Percentiles rank a stretch among this genome's conserved stretches.
Evolutionary conservation across 2,113 vertebrate species (phyloP).

Genomic region (Struthidea cinerea): DNA sequence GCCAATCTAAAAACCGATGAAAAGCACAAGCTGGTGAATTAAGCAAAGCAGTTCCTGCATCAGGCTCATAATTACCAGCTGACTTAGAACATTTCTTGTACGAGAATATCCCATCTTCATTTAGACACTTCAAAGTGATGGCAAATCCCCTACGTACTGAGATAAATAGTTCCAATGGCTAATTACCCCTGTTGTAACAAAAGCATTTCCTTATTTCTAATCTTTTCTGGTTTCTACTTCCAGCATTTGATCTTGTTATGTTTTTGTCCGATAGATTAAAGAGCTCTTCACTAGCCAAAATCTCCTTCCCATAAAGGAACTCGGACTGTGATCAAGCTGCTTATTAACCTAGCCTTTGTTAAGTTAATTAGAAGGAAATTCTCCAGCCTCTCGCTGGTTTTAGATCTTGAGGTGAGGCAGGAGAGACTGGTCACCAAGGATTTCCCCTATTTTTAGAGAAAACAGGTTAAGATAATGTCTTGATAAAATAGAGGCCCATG

Average conservation of each 20-base stretch:
- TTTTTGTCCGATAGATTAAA: constrained; percentile 41
- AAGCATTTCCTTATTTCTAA: constrained; percentile 47
- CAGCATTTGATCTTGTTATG: constrained; percentile 44
- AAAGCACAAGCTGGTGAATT: constrained; percentile 60
- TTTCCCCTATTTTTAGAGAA: neutral
- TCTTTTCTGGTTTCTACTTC: constrained; percentile 38
- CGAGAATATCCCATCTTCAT: constrained; percentile 55
- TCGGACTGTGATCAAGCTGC: constrained; percentile 21
- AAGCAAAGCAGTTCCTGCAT: constrained; percentile 51
- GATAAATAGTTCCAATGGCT: constrained; percentile 46
- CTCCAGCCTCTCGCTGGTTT: neutral
- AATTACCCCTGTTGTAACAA: constrained; percentile 49
- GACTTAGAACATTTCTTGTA: constrained; percentile 61
- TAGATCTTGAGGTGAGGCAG: neutral
- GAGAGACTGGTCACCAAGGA: neutral
- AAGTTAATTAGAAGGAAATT: constrained; percentile 23
- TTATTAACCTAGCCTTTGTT: constrained; percentile 34
- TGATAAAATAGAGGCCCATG: neutral
- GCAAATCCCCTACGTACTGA: constrained; percentile 28
- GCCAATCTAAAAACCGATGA: constrained; percentile 51
- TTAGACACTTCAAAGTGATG: constrained; percentile 52
- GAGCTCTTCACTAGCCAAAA: constrained; percentile 5
- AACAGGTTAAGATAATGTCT: neutral
- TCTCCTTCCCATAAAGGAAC: neutral
- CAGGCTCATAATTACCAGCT: constrained; percentile 49